Base-by-base conservation (phyloP, 1,140 invertebrate species). In the Drosophila eugracilis region DNA sequence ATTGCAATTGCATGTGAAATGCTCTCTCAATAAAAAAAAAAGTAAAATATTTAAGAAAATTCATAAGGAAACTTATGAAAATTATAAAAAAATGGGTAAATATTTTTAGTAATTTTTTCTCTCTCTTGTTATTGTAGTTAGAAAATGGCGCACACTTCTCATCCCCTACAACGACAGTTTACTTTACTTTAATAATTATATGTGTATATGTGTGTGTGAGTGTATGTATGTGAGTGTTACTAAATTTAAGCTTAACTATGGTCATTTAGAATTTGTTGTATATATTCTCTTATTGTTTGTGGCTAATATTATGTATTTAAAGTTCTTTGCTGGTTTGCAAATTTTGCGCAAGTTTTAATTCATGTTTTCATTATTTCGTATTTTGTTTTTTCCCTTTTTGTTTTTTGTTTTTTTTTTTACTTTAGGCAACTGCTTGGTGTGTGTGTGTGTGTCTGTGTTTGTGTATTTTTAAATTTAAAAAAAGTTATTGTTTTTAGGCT, bases 231-330 rank as follows among this genome's bases (percentile, higher is more conserved):
- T 60, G 50, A 48, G 74, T 84, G 52, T 76, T 74, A 85, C 81
- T 85, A 85, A 88, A 71, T 66, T 81, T 85, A 85, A 86, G 78
- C 81, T 85, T 85, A 85, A 85, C 78, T 85, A 85, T 85, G 83
- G 77, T 86, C 83, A 85, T 86, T 85, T 85, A 85, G 81, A 85
- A 85, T 85, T 85, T 81, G 73, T 85, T 75, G 81, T 85, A 85
- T 76, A 81, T 81, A 53, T 75, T 75, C 63, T 66, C 70, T 85
- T 80, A 80, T 86, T 75, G 59, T 75, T 74, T 79, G 73, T 79
- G 53, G 74, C 74, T 80, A 72, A 65, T 79, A 85, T 60, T 71
- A 75, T 81, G 70, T 69, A 80, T 73, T 81, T 85, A 85, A 85
- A 85, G 81, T 85, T 85, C 34, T 85, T 77, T 86, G 81, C 83